Conservation (phyloP, 2,888 invertebrate genomes). For the Octonoba sinensis region DNA sequence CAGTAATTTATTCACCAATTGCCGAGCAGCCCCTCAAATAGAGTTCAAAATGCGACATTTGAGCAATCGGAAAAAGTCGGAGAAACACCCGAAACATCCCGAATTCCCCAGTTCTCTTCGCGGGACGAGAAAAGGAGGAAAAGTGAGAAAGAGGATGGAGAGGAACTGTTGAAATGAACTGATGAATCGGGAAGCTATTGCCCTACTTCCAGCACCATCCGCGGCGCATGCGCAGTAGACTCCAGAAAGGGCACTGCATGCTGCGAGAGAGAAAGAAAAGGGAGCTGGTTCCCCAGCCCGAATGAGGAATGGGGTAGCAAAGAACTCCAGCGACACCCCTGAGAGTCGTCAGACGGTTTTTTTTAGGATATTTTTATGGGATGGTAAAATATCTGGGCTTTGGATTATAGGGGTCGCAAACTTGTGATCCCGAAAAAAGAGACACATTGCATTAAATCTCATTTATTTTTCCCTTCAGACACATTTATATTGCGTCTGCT, state of each 20-base stretch:
- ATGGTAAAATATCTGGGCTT: too few species aligned
- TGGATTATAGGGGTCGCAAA: too few species aligned
- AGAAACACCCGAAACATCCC: conserved; percentile 7
- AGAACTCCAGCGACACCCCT: too few species aligned
- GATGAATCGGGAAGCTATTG: conserved; percentile 51
- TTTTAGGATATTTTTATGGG: too few species aligned
- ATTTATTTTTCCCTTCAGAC: too few species aligned
- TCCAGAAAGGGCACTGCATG: conserved; percentile 46
- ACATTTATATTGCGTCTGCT: too few species aligned
- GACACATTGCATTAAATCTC: too few species aligned
- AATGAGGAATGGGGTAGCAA: not conserved
- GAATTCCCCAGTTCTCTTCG: conserved; percentile 30
- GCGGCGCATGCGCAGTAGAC: conserved; percentile 45
- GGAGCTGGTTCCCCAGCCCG: conserved; percentile 9
- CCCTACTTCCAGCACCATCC: conserved; percentile 53
- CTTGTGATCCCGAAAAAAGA: too few species aligned
- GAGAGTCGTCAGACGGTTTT: too few species aligned
- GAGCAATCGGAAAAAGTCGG: not conserved
- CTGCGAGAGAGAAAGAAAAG: not conserved
- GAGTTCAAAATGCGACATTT: not conserved
- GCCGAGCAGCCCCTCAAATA: too few species aligned
- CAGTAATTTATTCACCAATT: too few species aligned
- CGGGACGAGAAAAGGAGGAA: conserved; percentile 19
- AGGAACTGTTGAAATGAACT: conserved; percentile 61
- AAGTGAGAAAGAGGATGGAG: conserved; percentile 8